phyloP scores from a whole-genome alignment of 1,140 invertebrate genomes.

The Cataglyphis hispanica region DNA sequence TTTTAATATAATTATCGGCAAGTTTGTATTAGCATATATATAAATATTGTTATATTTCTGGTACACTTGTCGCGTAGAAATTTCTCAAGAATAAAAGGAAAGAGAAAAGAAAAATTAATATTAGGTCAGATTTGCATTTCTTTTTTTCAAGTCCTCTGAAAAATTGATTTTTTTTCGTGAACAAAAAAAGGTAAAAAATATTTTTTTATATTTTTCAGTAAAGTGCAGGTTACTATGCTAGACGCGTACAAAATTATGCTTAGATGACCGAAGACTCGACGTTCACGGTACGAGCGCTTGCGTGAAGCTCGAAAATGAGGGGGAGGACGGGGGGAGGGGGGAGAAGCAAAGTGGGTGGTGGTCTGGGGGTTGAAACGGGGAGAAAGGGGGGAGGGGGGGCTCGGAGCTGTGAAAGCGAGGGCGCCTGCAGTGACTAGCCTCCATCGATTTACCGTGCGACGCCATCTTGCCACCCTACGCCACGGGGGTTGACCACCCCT shows the following conservation, averaged over 20 bases:
- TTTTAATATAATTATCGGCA: background rate
- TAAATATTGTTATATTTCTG: background rate
- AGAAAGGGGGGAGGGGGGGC: conserved; percentile 75
- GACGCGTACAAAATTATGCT: conserved; percentile 75
- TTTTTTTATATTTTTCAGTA: conserved; percentile 59
- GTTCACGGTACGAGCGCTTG: conserved; percentile 78
- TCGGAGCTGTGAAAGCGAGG: conserved; percentile 81
- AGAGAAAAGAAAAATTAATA: conserved; percentile 4
- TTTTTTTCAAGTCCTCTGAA: background rate
- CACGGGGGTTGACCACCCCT: conserved; percentile 75
- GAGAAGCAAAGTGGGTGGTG: conserved; percentile 57
- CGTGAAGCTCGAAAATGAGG: conserved; percentile 85
- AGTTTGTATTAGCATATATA: background rate
- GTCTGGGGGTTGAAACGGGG: conserved; percentile 41
- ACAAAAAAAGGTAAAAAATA: conserved; percentile 31
- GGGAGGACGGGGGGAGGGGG: conserved; percentile 56
- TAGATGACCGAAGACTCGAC: conserved; percentile 76
- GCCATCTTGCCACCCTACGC: conserved; percentile 85
- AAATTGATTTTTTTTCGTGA: conserved; percentile 44
- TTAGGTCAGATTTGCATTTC: background rate
- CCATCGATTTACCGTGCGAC: conserved; percentile 85
- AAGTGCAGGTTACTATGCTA: conserved; percentile 12
- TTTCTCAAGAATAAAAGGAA: background rate
- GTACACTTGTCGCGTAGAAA: background rate
- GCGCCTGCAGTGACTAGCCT: conserved; percentile 84